Evolutionary conservation across 2,797 vertebrate species (phyloP), one percentile per base, ranked within the genome.

Genomic region (Notolepis coatsorum): DNA sequence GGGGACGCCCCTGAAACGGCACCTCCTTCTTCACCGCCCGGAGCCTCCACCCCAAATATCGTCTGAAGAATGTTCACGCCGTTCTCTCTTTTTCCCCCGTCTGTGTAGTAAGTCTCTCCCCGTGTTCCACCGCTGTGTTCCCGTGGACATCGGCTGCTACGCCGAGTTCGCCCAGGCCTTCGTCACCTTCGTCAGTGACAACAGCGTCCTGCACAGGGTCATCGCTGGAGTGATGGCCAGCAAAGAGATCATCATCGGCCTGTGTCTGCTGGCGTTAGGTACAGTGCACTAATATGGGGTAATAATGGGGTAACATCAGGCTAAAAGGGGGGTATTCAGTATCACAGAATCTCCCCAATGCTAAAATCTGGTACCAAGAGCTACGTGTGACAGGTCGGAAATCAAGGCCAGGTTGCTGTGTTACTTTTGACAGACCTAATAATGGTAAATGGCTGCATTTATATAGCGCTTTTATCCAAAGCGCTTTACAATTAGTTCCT

Each of bases 231-330:
- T 99, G 87, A 94, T 98, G 95, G 95, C 96, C 91, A 98, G 96
- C 93, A 99, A 97, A 93, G 96, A 98, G 89, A 96, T 97, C 90
- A 99, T 99, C 91, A 93, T 99, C 92, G 96, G 95, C 88, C 95
- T 99, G 85, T 99, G 98, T 89, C 79, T 99, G 79, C 94, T 99
- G 71, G 96, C 98, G 81, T 92, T 99, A 92, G 96, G 98, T 99
- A 88, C 3, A 49, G 56, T 37, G 6, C 20, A 9, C 12, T 43
- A n/a, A n/a, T n/a, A 35, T 10, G 1, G 3, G 0, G 18, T 7
- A 25, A 28, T 15, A 2, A 21, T 27, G 3, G 33, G 1, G 4
- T 62, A 68, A 30, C 13, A 41, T 37, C 7, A 3, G 4, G 1
- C 13, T 9, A 21, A n/a, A n/a, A n/a, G n/a, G n/a, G n/a, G n/a